These are phyloP conservation scores for Crepidodera aurea DNA, from an alignment of 2,888 invertebrate genomes.

Conservation along the genomic window DNA sequence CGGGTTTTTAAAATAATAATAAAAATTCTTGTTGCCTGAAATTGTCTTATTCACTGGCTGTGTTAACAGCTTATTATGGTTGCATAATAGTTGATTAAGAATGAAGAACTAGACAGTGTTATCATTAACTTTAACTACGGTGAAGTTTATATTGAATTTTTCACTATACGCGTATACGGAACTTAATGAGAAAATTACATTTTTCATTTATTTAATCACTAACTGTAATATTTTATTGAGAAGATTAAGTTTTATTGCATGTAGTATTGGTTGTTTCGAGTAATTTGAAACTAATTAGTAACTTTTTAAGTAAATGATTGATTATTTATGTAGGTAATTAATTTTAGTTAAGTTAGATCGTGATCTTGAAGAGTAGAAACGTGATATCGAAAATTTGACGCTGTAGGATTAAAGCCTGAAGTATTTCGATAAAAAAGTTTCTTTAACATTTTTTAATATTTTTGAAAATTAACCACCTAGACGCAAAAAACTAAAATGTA, in stretches of 20 bases:
- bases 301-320: too few relatives aligned
- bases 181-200: conserved; percentile 18
- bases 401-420: too few relatives aligned
- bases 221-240: conserved; percentile 7
- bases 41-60: conserved; percentile 13
- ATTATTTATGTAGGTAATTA: too few relatives aligned
- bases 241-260: not conserved
- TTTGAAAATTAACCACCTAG: too few relatives aligned
- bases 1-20: conserved; percentile 7
- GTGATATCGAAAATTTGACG: too few relatives aligned
- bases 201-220: conserved; percentile 9
- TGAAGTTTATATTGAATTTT: conserved; percentile 8
- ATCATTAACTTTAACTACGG: not conserved
- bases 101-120: conserved; percentile 1
- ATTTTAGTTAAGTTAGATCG: too few relatives aligned
- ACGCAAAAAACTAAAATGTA: too few relatives aligned
- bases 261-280: too few relatives aligned
- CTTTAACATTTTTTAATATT: too few relatives aligned
- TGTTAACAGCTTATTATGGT: conserved; percentile 1
- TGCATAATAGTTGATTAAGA: conserved; percentile 8
- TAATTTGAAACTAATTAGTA: too few relatives aligned
- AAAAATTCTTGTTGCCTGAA: not conserved
- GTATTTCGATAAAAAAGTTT: too few relatives aligned
- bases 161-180: conserved; percentile 6
- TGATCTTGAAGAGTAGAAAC: too few relatives aligned